Base-by-base conservation (phyloP, 2,113 vertebrate genomes). In the Ammodytes dubius region DNA sequence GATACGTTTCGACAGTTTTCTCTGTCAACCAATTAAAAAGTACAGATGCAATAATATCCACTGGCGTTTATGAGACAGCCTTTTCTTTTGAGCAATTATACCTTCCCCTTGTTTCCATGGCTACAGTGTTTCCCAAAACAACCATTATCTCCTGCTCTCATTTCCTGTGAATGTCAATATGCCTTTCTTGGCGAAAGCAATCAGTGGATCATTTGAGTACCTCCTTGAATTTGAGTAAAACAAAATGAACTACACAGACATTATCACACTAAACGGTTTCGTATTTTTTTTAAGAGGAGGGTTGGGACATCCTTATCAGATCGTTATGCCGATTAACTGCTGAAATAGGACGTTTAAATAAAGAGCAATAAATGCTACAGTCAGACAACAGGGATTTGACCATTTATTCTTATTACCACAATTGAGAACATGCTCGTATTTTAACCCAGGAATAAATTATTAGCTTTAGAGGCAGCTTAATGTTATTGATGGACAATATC, bases 81-180 rank as follows among this genome's bases (percentile, higher is more conserved):
- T 67, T 74, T 68, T 80, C 59, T 70, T 78, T 77, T 63, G 54
- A 59, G 43, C 56, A 81, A 71, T 73, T 79, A 73, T 39, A n/a
- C 43, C 43, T 65, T 27, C 1, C 27, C n/a, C 50, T 37, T 4
- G 67, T 85, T 78, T 83, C 68, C 72, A 76, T 71, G 67, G 43
- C 58, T 80, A 49, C 68, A 11, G 45, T 60, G 49, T 66, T 81
- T 9, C 78, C 58, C 64, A 72, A 83, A 87, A 70, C 79, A 85
- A 61, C 58, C 15, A 86, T 84, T 77, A 81, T 78, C 61, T 64
- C 60, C 11, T 54, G 47, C 50, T 45, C 60, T 79, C 54, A 70
- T 79, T 77, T 81, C 73, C 68, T 79, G 73, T 69, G 68, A 81
- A 74, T 47, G 54, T 83, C 77, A 64, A 81, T 52, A 72, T 43